These are phyloP conservation scores for Emydocephalus ijimae DNA, from an alignment of 2,113 vertebrate species.

Conservation along the genomic window DNA sequence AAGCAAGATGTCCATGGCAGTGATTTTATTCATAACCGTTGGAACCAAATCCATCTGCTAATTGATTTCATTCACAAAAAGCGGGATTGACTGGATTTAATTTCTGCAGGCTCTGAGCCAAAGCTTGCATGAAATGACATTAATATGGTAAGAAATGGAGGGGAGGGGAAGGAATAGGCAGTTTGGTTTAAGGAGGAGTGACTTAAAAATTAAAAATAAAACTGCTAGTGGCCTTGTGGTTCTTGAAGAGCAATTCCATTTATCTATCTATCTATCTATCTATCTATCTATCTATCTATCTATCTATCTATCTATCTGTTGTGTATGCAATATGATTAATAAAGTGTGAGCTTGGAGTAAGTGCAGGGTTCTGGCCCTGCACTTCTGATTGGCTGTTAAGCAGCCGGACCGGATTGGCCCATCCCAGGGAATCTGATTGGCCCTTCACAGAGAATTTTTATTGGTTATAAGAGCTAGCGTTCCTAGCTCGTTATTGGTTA, in stretches of 20 bases:
- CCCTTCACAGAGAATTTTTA: too few species aligned
- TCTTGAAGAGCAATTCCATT: conserved; percentile 27
- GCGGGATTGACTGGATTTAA: conserved; percentile 42
- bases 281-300: too few species aligned
- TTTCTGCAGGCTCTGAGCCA: conserved; percentile 42
- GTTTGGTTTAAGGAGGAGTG: conserved; percentile 48
- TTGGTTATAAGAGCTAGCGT: too few species aligned
- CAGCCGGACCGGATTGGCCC: too few species aligned
- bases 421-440: too few species aligned
- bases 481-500: too few species aligned
- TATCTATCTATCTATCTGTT: too few species aligned
- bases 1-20: not conserved
- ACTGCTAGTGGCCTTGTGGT: conserved; percentile 54
- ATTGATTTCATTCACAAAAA: conserved; percentile 63
- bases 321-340: too few species aligned
- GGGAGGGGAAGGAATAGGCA: conserved; percentile 20
- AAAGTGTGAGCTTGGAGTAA: too few species aligned
- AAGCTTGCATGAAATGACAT: conserved; percentile 49
- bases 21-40: not conserved
- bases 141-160: conserved; percentile 46
- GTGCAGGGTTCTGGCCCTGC: too few species aligned
- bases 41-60: conserved; percentile 21
- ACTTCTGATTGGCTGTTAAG: too few species aligned
- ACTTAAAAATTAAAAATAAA: conserved; percentile 47
- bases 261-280: too few species aligned